phyloP scores from a whole-genome alignment of 1,140 invertebrate species.

The Anadara kagoshimensis region DNA sequence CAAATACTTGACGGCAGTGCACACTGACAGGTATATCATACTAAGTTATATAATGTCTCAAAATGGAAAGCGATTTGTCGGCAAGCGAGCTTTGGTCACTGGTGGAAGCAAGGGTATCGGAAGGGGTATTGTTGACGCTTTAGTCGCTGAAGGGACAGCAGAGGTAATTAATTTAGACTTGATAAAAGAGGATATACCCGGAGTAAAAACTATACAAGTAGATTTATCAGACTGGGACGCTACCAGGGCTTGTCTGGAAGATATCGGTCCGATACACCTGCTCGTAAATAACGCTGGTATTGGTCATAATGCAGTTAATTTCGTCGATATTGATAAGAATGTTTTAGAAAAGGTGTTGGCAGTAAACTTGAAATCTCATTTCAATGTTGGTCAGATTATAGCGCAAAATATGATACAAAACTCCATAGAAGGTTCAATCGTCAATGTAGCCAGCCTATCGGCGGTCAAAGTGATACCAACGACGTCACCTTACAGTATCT shows the following conservation, averaged over 20 bases:
- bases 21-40: too few species aligned
- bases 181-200: constrained; percentile 71
- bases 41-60: too few species aligned
- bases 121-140: too few species aligned
- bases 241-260: constrained; percentile 78
- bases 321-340: constrained; percentile 79
- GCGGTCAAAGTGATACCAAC: constrained; percentile 82
- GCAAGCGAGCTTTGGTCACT: constrained; percentile 26
- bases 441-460: constrained; percentile 90
- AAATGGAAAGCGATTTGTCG: too few species aligned
- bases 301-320: constrained; percentile 77
- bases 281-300: constrained; percentile 89
- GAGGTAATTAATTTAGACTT: constrained; percentile 14
- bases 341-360: constrained; percentile 83
- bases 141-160: constrained; percentile 14
- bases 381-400: constrained; percentile 89
- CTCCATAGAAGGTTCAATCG: constrained; percentile 83
- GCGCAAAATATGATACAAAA: constrained; percentile 84
- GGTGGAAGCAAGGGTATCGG: constrained; percentile 33
- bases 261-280: constrained; percentile 79
- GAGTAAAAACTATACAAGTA: constrained; percentile 78
- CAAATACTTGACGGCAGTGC: too few species aligned
- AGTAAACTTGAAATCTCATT: constrained; percentile 87
- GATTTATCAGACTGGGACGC: constrained; percentile 86
- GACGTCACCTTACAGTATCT: constrained; percentile 84